Base-by-base conservation (phyloP, 2,888 invertebrate genomes). In the Melinaea menophilus region DNA sequence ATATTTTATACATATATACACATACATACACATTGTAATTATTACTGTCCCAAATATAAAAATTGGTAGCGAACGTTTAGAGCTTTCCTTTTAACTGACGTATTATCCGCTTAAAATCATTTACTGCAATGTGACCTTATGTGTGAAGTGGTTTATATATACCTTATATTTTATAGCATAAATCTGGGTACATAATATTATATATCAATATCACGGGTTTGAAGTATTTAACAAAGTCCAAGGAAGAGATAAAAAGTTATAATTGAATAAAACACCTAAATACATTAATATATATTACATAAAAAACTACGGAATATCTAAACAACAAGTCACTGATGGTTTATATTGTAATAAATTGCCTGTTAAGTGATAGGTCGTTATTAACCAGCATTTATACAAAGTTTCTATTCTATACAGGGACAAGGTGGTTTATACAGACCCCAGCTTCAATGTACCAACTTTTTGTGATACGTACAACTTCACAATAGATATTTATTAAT, bases 301-400 rank as follows among this genome's bases (percentile, higher is more conserved):
- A 46, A 33, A 37, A 56, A 47, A 22, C 2, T 41, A 59, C 35
- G 51, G 22, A 33, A 9, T 33, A 5, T 56, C 59, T 55, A 35
- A 13, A 59, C 47, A 55, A 59, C 76, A 74, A 78, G 71, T 66
- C 71, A 72, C 72, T 69, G 72, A 68, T 69, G 69, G 74, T 69
- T 63, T 56, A 73, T 75, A 80, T 78, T 77, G 79, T 85, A 82
- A 87, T 85, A 81, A 84, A 87, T 87, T 75, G 76, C 79, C 72
- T 67, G 67, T 72, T 74, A 69, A 72, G 69, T 70, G 72, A 79
- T 76, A 71, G 77, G 77, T 72, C 72, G 77, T 79, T 82, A 83
- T 84, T 82, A 84, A 80, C 79, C 75, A 79, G 75, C 79, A 84
- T 85, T 85, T 82, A 81, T 82, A 77, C 80, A 80, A 79, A 82